Evolutionary conservation across 2,797 vertebrate genomes (phyloP), one percentile per base, ranked within the genome.

Genomic region (Acanthurus lineatus): DNA sequence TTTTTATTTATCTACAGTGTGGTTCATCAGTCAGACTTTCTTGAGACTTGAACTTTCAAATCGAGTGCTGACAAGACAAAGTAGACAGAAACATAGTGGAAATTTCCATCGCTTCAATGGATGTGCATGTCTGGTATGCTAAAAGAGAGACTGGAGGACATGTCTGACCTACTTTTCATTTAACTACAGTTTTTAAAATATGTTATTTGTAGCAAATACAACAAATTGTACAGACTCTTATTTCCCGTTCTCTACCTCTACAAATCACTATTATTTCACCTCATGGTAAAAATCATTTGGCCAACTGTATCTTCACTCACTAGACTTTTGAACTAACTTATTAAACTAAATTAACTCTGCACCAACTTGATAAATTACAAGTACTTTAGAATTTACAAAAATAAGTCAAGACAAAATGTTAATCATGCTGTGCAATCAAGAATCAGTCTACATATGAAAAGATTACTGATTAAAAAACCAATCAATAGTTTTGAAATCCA

Each of bases 161-260:
- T 35, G 20, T 64, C 11, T 70, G 67, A 77, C 53, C 53, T 10
- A 44, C 9, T 58, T 57, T 25, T 47, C 4, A 56, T 6, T 22
- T 15, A 57, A 57, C 45, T 9, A 35, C 6, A 20, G 8, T 2
- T 32, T 28, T 51, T 12, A 10, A 28, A 44, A 40, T 3, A 1
- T 17, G 17, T 19, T 25, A 32, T 51, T 44, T 69, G 11, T 20
- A 16, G 25, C 15, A 19, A 70, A 20, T 51, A 4, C 19, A 20
- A 44, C 5, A 20, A 32, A 28, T 22, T 35, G 9, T 1, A 48
- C 7, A 35, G 9, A 0, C 22, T 44, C 17, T 44, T 42, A 28
- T 32, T 53, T 4, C 17, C 9, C n/a, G 15, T 59, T 9, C 19
- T 20, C 17, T 22, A 1, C 44, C 35, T 28, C 5, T 25, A 28